phyloP scores from a whole-genome alignment of 2,113 vertebrate species.

The Lota lota region DNA sequence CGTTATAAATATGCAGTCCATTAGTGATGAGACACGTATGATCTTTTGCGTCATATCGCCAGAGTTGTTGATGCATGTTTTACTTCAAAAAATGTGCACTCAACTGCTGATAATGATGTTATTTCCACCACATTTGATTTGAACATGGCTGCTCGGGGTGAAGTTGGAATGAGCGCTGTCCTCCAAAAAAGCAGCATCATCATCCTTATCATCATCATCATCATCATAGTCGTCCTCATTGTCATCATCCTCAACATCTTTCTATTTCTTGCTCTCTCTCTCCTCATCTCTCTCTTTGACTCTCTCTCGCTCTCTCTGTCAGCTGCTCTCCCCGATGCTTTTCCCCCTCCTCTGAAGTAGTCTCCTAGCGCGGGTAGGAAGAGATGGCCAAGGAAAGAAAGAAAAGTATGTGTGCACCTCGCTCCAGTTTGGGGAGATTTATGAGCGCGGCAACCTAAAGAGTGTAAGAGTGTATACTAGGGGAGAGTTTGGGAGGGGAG shows the following conservation, averaged over 20 bases:
- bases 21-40: too few relatives aligned
- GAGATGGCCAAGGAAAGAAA: slow-evolving; percentile 6
- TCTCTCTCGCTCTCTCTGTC: not conserved
- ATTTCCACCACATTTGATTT: too few relatives aligned
- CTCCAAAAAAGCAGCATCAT: too few relatives aligned
- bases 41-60: too few relatives aligned
- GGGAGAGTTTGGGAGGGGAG: slow-evolving; percentile 73
- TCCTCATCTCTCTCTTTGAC: not conserved
- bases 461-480: slow-evolving; percentile 68
- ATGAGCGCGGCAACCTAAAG: slow-evolving; percentile 67
- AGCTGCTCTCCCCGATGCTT: slow-evolving; percentile 38
- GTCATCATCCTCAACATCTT: not conserved
- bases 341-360: slow-evolving; percentile 59
- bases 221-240: too few relatives aligned
- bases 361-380: slow-evolving; percentile 1
- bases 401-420: slow-evolving; percentile 35
- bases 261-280: not conserved
- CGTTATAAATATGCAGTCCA: too few relatives aligned
- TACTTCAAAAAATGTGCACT: too few relatives aligned
- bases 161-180: too few relatives aligned
- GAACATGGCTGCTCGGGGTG: too few relatives aligned
- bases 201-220: too few relatives aligned
- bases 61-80: too few relatives aligned
- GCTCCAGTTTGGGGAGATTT: slow-evolving; percentile 75
- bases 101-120: too few relatives aligned